phyloP scores from a whole-genome alignment of 2,888 invertebrate genomes.

The Punctoribates punctum region DNA sequence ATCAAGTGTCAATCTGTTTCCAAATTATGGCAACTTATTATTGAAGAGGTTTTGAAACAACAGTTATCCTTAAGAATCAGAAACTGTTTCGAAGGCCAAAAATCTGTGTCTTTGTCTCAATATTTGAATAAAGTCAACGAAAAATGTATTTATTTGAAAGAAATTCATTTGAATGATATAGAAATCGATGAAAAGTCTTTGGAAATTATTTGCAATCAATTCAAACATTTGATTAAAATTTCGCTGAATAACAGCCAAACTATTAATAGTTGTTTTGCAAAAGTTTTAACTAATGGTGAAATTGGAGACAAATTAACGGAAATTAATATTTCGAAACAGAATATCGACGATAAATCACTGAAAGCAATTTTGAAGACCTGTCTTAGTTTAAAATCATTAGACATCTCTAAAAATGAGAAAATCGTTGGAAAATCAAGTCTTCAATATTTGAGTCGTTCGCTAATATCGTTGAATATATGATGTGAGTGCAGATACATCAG shows the following conservation, averaged over 20 bases:
- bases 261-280: background rate
- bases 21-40: background rate
- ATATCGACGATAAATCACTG: background rate
- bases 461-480: background rate
- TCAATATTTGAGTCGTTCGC: background rate
- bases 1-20: background rate
- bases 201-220: background rate
- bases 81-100: background rate
- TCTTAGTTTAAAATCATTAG: background rate
- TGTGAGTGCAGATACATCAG: constrained; percentile 4
- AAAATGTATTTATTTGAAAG: background rate
- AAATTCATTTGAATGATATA: background rate
- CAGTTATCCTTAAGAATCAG: background rate
- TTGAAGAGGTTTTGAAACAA: background rate
- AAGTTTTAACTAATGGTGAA: background rate
- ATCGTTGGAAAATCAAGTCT: background rate
- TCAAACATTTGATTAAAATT: background rate
- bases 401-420: constrained; percentile 17
- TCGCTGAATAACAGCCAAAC: background rate
- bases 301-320: background rate
- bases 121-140: background rate
- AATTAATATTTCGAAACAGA: background rate
- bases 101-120: background rate
- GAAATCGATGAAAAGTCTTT: background rate
- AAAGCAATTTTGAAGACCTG: background rate